These are phyloP conservation scores for Danio tinwini DNA, from an alignment of 2,797 vertebrate genomes.

Conservation along the genomic window DNA sequence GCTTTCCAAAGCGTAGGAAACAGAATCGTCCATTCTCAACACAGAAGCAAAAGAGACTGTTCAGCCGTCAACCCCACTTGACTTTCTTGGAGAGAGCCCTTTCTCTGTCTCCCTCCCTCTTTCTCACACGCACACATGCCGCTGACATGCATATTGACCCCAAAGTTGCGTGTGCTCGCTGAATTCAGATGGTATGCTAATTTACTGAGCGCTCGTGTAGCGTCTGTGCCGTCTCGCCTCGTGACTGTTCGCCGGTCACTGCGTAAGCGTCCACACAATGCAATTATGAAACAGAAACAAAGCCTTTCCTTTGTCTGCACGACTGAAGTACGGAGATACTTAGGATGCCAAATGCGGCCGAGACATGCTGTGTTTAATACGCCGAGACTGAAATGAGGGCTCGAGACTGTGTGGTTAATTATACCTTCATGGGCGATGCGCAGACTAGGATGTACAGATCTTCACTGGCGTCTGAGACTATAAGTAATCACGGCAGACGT, in stretches of 20 bases:
- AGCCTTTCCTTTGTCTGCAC: slow-evolving; percentile 53
- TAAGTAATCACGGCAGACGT: slow-evolving; percentile 19
- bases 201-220: slow-evolving; percentile 53
- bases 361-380: slow-evolving; percentile 36
- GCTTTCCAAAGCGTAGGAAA: slow-evolving; percentile 74
- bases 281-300: slow-evolving; percentile 61
- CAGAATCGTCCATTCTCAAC: slow-evolving; percentile 63
- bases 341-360: slow-evolving; percentile 35
- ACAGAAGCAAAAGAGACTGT: slow-evolving; percentile 42
- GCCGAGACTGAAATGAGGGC: slow-evolving; percentile 13
- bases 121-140: slow-evolving; percentile 54
- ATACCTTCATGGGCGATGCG: slow-evolving; percentile 17
- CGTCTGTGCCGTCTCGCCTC: slow-evolving; percentile 66
- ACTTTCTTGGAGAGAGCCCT: slow-evolving; percentile 53
- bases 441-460: slow-evolving; percentile 7
- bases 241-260: slow-evolving; percentile 67
- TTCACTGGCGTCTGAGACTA: slow-evolving; percentile 2
- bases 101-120: slow-evolving; percentile 46
- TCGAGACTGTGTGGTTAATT: slow-evolving; percentile 37
- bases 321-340: slow-evolving; percentile 49
- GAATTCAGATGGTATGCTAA: slow-evolving; percentile 85
- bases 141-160: slow-evolving; percentile 76
- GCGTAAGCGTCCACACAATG: slow-evolving; percentile 53
- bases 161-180: slow-evolving; percentile 74
- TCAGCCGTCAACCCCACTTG: slow-evolving; percentile 58